A percentile compares a stretch with the other conserved stretches of the same genome.
Conservation (phyloP, 2,113 vertebrate genomes). For the Poeciliopsis occidentalis region DNA sequence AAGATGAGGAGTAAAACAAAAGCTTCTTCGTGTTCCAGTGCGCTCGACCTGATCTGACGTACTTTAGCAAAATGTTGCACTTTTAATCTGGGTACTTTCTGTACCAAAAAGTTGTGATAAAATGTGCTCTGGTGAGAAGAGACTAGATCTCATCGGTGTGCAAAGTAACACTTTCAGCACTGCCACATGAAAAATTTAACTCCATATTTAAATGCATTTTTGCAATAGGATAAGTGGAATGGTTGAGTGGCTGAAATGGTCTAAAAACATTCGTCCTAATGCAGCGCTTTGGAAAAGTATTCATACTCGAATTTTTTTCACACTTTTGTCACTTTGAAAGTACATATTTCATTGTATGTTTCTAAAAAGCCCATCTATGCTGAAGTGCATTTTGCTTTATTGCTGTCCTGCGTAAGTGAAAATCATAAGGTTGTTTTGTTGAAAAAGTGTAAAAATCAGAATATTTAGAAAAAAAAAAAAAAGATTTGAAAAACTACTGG, state of each 20-base stretch:
- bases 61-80: slow-evolving; percentile 9
- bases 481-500: no score
- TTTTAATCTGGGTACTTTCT: slow-evolving; percentile 2
- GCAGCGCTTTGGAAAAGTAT: not conserved
- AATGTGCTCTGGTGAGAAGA: not conserved
- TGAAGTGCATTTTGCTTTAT: no score
- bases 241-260: not conserved
- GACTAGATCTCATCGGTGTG: not conserved
- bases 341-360: not conserved
- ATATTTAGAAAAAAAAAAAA: no score
- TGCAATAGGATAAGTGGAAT: not conserved
- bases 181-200: not conserved
- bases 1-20: slow-evolving; percentile 39
- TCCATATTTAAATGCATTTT: not conserved
- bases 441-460: no score
- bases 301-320: not conserved
- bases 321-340: not conserved
- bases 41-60: slow-evolving; percentile 8
- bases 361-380: not conserved
- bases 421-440: no score
- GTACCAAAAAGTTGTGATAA: slow-evolving; percentile 8
- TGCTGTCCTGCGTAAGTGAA: no score
- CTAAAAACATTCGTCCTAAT: not conserved
- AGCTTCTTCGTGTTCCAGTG: slow-evolving; percentile 34
- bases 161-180: not conserved